These are phyloP conservation scores for Sebastes diaconus DNA, from an alignment of 2,797 vertebrate genomes.

Conservation along the genomic window DNA sequence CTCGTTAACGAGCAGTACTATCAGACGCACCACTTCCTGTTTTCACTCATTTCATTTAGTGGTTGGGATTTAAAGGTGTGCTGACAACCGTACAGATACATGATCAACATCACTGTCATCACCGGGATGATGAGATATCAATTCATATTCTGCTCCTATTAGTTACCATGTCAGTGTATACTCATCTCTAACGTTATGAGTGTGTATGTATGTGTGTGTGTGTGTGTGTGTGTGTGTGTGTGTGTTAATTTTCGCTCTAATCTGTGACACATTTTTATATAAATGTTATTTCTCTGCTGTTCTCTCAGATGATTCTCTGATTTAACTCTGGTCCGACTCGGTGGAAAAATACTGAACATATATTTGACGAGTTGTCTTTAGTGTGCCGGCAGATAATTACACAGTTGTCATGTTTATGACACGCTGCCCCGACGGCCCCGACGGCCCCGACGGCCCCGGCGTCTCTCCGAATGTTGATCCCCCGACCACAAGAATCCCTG, in stretches of 20 bases:
- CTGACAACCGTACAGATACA: constrained; percentile 40
- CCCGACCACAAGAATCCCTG: constrained; percentile 34
- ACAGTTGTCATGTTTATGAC: constrained; percentile 32
- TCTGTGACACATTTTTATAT: not conserved
- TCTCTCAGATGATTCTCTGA: not conserved
- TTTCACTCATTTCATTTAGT: constrained; percentile 37
- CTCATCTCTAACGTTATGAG: not conserved
- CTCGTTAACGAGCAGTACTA: constrained; percentile 59
- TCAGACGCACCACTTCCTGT: constrained; percentile 21
- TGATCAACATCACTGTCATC: constrained; percentile 7
- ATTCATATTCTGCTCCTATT: not conserved
- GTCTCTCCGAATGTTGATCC: constrained; percentile 37
- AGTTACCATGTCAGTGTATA: too few relatives aligned
- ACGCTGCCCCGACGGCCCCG: not conserved
- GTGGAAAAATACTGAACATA: constrained; percentile 1
- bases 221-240: not conserved
- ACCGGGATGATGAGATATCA: constrained; percentile 1
- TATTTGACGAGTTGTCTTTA: constrained; percentile 1
- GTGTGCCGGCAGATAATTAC: constrained; percentile 11
- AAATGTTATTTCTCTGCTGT: rapidly evolving
- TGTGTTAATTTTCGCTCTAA: not conserved
- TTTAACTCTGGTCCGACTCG: not conserved
- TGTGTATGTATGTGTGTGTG: too few relatives aligned
- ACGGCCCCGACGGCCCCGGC: not conserved
- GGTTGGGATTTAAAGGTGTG: constrained; percentile 25